Percentiles rank a stretch among this genome's conserved stretches.
Conservation (phyloP, 2,797 vertebrate species). For the Triplophysa bombifrons region DNA sequence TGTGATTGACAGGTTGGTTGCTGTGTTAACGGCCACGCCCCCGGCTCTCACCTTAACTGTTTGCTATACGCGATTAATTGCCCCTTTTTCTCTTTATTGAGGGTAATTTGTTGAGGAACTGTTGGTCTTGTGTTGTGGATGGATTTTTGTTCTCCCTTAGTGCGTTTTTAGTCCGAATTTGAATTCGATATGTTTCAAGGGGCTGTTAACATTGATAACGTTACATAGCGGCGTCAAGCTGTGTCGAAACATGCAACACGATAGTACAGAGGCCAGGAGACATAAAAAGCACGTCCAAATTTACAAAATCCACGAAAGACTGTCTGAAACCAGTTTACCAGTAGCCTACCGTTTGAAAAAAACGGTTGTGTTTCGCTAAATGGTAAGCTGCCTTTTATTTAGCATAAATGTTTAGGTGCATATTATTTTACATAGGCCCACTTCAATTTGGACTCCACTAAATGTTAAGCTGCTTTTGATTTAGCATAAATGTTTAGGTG, state of each 20-base stretch:
- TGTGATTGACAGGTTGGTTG: slow-evolving; percentile 41
- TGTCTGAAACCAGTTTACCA: not conserved
- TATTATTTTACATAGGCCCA: not conserved
- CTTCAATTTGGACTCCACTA: not conserved
- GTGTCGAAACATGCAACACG: not conserved
- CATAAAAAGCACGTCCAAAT: not conserved
- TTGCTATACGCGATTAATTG: not conserved
- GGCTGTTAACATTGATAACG: not conserved
- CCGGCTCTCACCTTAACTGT: slow-evolving; percentile 31
- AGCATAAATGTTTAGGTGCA: not conserved
- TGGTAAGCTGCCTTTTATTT: not conserved
- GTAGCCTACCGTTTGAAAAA: not conserved
- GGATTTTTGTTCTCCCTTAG: not conserved
- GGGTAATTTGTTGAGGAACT: no score
- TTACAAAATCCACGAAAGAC: no score
- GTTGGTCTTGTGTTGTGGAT: not conserved
- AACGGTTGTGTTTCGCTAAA: not conserved
- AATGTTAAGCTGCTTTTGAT: not conserved
- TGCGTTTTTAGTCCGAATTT: not conserved
- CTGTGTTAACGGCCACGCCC: slow-evolving; percentile 44
- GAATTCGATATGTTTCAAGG: not conserved
- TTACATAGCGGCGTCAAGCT: not conserved
- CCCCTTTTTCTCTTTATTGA: not conserved
- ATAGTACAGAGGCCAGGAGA: not conserved
- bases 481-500: not conserved